Conservation (phyloP, 2,888 invertebrate species). For the Tiphia femorata region DNA sequence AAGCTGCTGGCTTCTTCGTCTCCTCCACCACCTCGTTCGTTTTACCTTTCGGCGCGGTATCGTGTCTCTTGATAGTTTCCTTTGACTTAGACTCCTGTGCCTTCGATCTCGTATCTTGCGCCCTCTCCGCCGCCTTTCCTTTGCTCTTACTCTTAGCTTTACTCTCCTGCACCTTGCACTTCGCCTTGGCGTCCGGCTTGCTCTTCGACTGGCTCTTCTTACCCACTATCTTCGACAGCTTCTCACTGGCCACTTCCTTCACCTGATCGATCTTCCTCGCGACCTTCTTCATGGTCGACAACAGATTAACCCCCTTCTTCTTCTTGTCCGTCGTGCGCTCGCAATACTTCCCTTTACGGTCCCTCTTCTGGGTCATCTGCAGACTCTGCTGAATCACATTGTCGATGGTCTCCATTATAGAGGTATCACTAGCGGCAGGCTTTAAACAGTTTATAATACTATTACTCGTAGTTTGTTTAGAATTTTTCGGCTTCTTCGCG, state of each 20-base stretch:
- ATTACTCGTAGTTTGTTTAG: slow-evolving; percentile 61
- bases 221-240: slow-evolving; percentile 40
- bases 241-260: slow-evolving; percentile 49
- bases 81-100: slow-evolving; percentile 20
- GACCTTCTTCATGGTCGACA: slow-evolving; percentile 62
- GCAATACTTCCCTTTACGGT: slow-evolving; percentile 47
- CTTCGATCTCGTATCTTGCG: slow-evolving; percentile 16
- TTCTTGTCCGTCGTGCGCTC: slow-evolving; percentile 53
- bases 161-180: slow-evolving; percentile 33
- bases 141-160: slow-evolving; percentile 35
- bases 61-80: slow-evolving; percentile 23
- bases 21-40: slow-evolving; percentile 20
- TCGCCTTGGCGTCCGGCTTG: slow-evolving; percentile 37
- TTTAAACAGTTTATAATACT: slow-evolving; percentile 36
- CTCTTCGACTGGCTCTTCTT: slow-evolving; percentile 36
- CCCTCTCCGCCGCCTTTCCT: slow-evolving; percentile 12
- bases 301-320: slow-evolving; percentile 42
- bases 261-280: slow-evolving; percentile 68
- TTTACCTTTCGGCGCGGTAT: slow-evolving; percentile 33
- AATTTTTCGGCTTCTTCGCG: slow-evolving; percentile 57
- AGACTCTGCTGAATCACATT: slow-evolving; percentile 63
- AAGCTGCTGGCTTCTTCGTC: slow-evolving; percentile 34
- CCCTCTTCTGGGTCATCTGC: slow-evolving; percentile 60
- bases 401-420: slow-evolving; percentile 65
- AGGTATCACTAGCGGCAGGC: slow-evolving; percentile 49